Conservation (phyloP, 37 sponge, comb jelly and placozoan species). For the Beroe ovata region DNA sequence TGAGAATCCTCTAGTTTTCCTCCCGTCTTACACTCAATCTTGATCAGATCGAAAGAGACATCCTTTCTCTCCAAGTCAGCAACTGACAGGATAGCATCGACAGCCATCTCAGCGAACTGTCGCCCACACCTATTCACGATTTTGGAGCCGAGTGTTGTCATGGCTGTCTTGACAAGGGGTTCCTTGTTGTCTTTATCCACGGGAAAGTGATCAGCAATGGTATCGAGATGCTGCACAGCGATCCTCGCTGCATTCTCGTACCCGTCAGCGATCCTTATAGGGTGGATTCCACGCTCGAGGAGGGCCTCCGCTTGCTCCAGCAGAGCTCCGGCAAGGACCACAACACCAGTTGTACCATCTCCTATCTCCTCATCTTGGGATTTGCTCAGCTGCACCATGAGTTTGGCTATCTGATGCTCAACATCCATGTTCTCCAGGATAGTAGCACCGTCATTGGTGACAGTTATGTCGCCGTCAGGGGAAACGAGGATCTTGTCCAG, state of each 20-base stretch:
- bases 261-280: slow-evolving; percentile 93
- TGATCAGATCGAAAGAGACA: slow-evolving; percentile 97
- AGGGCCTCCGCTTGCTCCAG: slow-evolving; percentile 94
- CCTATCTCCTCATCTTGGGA: slow-evolving; percentile 98
- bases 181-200: slow-evolving; percentile 77
- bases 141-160: slow-evolving; percentile 97
- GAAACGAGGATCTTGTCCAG: slow-evolving; percentile 98
- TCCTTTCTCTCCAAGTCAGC: slow-evolving; percentile 92
- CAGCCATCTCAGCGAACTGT: slow-evolving; percentile 96
- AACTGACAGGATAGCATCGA: slow-evolving; percentile 91
- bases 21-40: slow-evolving; percentile 92
- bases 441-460: slow-evolving; percentile 97
- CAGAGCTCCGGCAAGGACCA: slow-evolving; percentile 98
- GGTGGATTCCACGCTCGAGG: slow-evolving; percentile 95
- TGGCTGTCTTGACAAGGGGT: slow-evolving; percentile 88
- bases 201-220: slow-evolving; percentile 82
- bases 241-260: slow-evolving; percentile 88
- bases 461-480: slow-evolving; percentile 92
- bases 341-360: slow-evolving; percentile 98
- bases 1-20: slow-evolving; percentile 91
- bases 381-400: slow-evolving; percentile 95
- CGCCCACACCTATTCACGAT: slow-evolving; percentile 92
- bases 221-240: slow-evolving; percentile 78
- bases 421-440: slow-evolving; percentile 93
- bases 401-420: slow-evolving; percentile 96